These are phyloP conservation scores for Arion vulgaris DNA, from an alignment of 1,140 invertebrate species.

Conservation along the genomic window DNA sequence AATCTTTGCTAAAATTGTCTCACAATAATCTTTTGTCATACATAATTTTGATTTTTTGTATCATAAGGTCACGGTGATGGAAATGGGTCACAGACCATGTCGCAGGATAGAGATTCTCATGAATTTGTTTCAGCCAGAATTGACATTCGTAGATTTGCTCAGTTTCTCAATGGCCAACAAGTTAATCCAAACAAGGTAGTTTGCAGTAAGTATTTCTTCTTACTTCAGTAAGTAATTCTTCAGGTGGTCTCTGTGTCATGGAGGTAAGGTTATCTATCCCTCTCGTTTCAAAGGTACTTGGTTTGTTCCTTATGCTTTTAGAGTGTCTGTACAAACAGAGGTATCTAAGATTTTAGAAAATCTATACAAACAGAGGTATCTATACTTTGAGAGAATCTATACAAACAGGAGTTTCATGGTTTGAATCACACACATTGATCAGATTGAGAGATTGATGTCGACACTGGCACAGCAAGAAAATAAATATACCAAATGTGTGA, in stretches of 20 bases:
- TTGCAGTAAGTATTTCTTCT: slow-evolving; percentile 73
- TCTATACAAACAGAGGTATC: background rate
- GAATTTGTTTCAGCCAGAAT: slow-evolving; percentile 73
- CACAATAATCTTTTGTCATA: too few relatives aligned
- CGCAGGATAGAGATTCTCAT: slow-evolving; percentile 45
- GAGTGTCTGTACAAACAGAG: background rate
- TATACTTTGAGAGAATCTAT: too few relatives aligned
- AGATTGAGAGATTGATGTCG: too few relatives aligned
- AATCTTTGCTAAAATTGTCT: too few relatives aligned
- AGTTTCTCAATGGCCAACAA: slow-evolving; percentile 77
- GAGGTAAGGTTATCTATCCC: background rate
- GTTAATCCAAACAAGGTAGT: slow-evolving; percentile 76
- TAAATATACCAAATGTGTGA: too few relatives aligned
- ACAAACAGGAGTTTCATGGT: too few relatives aligned
- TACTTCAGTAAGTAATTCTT: too few relatives aligned
- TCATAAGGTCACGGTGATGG: slow-evolving; percentile 44
- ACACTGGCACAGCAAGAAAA: too few relatives aligned
- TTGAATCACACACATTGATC: too few relatives aligned
- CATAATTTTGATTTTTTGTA: too few relatives aligned
- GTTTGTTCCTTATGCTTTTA: background rate
- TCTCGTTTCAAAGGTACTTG: background rate
- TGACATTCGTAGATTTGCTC: slow-evolving; percentile 76
- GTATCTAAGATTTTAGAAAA: background rate
- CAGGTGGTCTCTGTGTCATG: too few relatives aligned
- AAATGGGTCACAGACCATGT: slow-evolving; percentile 23